Base-by-base conservation (phyloP, 2,113 vertebrate genomes). In the Macquaria ambigua region DNA sequence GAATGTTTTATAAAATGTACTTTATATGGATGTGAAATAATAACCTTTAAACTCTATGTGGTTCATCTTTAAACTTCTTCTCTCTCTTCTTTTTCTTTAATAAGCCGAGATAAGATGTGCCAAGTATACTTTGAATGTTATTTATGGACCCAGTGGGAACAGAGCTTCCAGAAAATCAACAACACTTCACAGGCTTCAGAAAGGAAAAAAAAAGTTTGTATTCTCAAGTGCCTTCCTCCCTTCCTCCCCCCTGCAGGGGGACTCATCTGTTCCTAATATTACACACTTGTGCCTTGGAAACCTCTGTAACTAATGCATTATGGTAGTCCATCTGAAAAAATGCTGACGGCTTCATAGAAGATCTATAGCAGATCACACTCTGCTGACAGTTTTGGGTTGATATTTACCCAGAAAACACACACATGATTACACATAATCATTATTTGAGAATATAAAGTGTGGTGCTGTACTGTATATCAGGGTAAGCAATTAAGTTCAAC, bases 211-310 rank as follows among this genome's bases (percentile, higher is more conserved):
- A 31, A 31, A 31, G 2, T 58, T 8, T 34, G 34, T 34, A 79
- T 77, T 93, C 83, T 86, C 61, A 70, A 86, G 89, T 86, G 79
- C 91, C 86, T 70, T 82, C 72, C 86, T 66, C 73, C 73, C 23
- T 56, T 61, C 67, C 7, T 37, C 71, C 79, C 68, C 83, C 88
- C 91, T 86, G 71, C 90, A 84, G 92, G 92, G 92, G 70, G 37
- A 87, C 92, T 95, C 94, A 96, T 96, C 94, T 96, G 95, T 93
- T 96, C 93, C 85, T 94, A 93, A 96, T 96, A 95, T 94, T 92
- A 86, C 92, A 93, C 94, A 93, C 92, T 94, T 92, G 88, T 93
- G 90, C 84, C 81, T 84, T 92, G 86, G 87, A 93, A 95, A 93
- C 89, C 93, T 90, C 92, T 94, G 88, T 88, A 92, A 93, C 94